phyloP scores from a whole-genome alignment of 2,797 vertebrate genomes.

The Antrozous pallidus region DNA sequence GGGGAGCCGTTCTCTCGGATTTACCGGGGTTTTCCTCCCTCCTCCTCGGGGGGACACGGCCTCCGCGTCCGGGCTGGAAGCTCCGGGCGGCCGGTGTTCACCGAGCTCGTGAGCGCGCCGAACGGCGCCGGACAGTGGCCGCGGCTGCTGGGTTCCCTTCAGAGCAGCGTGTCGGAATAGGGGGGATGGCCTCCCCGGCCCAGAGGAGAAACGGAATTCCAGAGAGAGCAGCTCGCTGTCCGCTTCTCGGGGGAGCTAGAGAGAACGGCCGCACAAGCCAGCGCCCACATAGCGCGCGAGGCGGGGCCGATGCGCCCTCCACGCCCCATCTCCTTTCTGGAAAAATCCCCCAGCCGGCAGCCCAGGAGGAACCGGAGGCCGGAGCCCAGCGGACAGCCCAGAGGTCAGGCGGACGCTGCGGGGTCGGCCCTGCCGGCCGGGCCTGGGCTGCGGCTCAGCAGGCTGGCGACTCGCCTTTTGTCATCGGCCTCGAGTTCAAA shows the following conservation, averaged over 20 bases:
- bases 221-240: background rate
- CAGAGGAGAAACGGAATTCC: background rate
- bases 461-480: background rate
- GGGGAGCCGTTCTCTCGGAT: background rate
- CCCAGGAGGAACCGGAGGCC: background rate
- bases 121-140: background rate
- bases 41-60: background rate
- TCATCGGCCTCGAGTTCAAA: conserved; percentile 24
- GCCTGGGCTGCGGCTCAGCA: background rate
- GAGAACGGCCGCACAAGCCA: background rate
- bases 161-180: background rate
- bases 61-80: background rate
- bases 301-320: too few species aligned
- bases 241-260: background rate
- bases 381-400: background rate
- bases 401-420: background rate
- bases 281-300: fast-evolving
- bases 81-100: background rate
- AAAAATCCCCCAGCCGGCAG: background rate
- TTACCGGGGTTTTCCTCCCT: background rate
- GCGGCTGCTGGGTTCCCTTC: background rate
- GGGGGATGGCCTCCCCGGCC: background rate
- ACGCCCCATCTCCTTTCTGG: background rate
- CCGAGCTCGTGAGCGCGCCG: background rate
- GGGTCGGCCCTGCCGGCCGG: background rate